A percentile compares a stretch with the other conserved stretches of the same genome.
These are phyloP conservation scores for Neosalanx taihuensis DNA, from an alignment of 2,797 vertebrate genomes.

Conservation along the genomic window DNA sequence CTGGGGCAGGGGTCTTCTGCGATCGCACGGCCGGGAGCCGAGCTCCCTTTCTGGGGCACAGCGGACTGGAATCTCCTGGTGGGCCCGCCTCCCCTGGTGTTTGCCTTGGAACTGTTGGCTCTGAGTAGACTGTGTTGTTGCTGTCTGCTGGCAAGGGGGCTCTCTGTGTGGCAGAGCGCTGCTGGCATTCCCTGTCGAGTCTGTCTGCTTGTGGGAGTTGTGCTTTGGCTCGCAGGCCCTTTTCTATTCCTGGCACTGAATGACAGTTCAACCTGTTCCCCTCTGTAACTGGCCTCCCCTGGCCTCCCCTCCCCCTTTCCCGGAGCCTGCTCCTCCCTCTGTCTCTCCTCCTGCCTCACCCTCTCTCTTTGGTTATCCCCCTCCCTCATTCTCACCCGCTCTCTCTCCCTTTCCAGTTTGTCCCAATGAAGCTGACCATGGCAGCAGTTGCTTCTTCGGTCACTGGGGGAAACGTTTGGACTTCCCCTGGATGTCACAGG, in stretches of 20 bases:
- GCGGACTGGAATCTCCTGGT: constrained; percentile 62
- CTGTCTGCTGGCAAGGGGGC: constrained; percentile 65
- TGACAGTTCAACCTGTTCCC: constrained; percentile 89
- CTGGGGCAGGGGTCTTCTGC: constrained; percentile 62
- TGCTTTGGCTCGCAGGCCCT: constrained; percentile 68
- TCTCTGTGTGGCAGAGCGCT: constrained; percentile 73
- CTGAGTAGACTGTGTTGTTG: constrained; percentile 48
- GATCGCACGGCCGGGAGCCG: constrained; percentile 48
- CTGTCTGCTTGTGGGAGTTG: constrained; percentile 75
- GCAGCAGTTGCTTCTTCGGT: constrained; percentile 59
- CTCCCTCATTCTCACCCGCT: constrained; percentile 42
- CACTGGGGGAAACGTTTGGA: constrained; percentile 50
- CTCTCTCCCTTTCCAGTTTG: constrained; percentile 42
- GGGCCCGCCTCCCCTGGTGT: constrained; percentile 53
- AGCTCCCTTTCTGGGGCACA: constrained; percentile 54
- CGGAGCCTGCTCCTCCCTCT: constrained; percentile 62
- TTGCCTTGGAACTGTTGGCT: constrained; percentile 62
- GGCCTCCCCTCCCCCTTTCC: constrained; percentile 67
- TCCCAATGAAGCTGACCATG: constrained; percentile 64
- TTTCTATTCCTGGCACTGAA: constrained; percentile 86
- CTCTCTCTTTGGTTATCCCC: constrained; percentile 25
- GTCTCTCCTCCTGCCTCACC: constrained; percentile 46
- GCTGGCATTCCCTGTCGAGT: constrained; percentile 70
- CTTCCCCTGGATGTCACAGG: constrained; percentile 64
- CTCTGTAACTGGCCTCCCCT: constrained; percentile 72